These are phyloP conservation scores for Columba livia DNA, from an alignment of 2,113 vertebrate species.

Conservation along the genomic window DNA sequence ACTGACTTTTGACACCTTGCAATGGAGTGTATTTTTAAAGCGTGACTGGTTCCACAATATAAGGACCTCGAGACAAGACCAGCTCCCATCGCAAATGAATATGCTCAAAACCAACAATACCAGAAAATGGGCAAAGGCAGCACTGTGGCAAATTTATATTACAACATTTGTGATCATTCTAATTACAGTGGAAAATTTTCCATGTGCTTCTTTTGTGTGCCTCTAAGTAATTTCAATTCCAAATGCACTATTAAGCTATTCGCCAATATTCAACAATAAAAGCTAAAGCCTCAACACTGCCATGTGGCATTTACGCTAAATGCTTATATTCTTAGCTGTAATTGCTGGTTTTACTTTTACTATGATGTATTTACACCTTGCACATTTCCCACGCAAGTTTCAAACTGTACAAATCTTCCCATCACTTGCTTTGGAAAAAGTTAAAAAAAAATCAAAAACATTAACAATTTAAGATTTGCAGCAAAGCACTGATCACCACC, in stretches of 20 bases:
- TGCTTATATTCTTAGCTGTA: neutral
- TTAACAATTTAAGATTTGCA: neutral
- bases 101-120: neutral
- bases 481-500: neutral
- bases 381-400: accelerated
- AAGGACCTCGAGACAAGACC: neutral
- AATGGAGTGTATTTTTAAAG: neutral
- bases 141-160: neutral
- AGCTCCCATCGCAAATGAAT: accelerated
- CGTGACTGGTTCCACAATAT: accelerated
- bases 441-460: neutral
- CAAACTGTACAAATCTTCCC: neutral
- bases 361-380: accelerated
- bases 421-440: neutral
- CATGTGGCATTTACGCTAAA: neutral
- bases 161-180: neutral
- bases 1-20: neutral
- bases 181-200: neutral
- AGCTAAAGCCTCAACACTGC: neutral
- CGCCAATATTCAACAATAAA: neutral
- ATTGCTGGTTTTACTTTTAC: neutral
- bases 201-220: neutral
- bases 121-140: neutral
- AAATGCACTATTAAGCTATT: neutral
- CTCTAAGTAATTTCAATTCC: neutral